phyloP scores from a whole-genome alignment of 1,140 invertebrate species.

The Eulimnadia texana region DNA sequence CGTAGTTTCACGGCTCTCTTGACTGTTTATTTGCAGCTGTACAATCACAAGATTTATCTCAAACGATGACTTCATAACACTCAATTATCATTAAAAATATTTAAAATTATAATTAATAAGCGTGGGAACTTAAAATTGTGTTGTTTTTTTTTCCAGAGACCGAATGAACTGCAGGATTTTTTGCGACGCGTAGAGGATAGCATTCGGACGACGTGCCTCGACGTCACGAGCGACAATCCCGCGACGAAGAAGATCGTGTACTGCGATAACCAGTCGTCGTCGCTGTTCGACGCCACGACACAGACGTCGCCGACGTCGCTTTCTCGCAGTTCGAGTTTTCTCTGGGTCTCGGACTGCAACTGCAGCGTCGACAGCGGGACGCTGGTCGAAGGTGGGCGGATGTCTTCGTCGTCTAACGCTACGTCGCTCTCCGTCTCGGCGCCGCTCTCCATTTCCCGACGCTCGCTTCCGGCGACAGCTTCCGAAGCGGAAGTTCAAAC shows the following conservation, averaged over 20 bases:
- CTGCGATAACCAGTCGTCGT: too few species aligned
- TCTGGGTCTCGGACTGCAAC: conserved; percentile 14
- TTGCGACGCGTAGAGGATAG: conserved; percentile 16
- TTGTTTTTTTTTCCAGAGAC: conserved; percentile 9
- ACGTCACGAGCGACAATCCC: neutral
- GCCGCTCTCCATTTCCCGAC: neutral
- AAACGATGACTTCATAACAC: neutral
- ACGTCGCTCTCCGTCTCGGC: neutral
- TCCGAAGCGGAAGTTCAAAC: neutral
- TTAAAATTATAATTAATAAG: neutral
- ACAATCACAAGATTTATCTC: neutral
- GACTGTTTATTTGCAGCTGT: too few species aligned
- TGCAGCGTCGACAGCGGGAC: conserved; percentile 1
- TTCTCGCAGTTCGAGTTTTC: conserved; percentile 16
- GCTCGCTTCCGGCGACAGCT: neutral
- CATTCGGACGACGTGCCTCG: conserved; percentile 3
- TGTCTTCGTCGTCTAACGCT: neutral
- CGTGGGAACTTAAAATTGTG: too few species aligned
- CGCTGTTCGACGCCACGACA: conserved; percentile 14
- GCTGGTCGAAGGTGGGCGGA: neutral
- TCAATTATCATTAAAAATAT: too few species aligned
- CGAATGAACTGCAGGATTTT: conserved; percentile 16
- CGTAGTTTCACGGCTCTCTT: too few species aligned
- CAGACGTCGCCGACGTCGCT: conserved; percentile 15
- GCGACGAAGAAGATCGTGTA: neutral